Percentiles rank a stretch among this genome's conserved stretches.
Conservation (phyloP, 2,888 invertebrate species). For the Hirtodrosophila histrioides region DNA sequence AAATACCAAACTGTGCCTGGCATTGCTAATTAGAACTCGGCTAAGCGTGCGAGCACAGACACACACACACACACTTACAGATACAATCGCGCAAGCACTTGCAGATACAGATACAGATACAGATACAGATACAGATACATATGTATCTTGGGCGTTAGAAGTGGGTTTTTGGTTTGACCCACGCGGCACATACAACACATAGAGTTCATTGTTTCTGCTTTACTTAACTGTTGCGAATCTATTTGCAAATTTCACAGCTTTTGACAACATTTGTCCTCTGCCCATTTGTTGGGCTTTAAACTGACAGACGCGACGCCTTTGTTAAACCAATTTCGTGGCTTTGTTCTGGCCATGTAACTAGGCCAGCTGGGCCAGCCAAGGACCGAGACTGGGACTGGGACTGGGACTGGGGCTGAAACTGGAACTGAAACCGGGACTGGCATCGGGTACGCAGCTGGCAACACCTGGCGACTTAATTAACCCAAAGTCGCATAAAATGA, state of each 20-base stretch:
- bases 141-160: slow-evolving; percentile 42
- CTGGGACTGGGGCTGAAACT: background rate
- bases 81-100: background rate
- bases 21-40: slow-evolving; percentile 73
- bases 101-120: slow-evolving; percentile 5
- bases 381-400: background rate
- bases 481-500: slow-evolving; percentile 58
- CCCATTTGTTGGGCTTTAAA: slow-evolving; percentile 60
- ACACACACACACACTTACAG: slow-evolving; percentile 20
- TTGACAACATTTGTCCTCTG: slow-evolving; percentile 50
- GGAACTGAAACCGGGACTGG: background rate
- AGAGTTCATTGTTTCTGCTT: slow-evolving; percentile 36
- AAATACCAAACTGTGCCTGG: slow-evolving; percentile 75
- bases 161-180: slow-evolving; percentile 50
- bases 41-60: slow-evolving; percentile 41
- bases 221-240: slow-evolving; percentile 67
- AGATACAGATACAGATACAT: slow-evolving; percentile 20
- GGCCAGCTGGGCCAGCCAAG: slow-evolving; percentile 30
- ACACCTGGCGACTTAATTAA: slow-evolving; percentile 75
- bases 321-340: slow-evolving; percentile 24
- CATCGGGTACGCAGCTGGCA: slow-evolving; percentile 15
- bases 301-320: slow-evolving; percentile 55
- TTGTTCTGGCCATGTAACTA: slow-evolving; percentile 46
- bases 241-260: slow-evolving; percentile 63
- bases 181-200: slow-evolving; percentile 37